Percentiles rank a stretch among this genome's conserved stretches.
Evolutionary conservation across 2,113 vertebrate species (phyloP).

Genomic region (Copsychus sechellarum): DNA sequence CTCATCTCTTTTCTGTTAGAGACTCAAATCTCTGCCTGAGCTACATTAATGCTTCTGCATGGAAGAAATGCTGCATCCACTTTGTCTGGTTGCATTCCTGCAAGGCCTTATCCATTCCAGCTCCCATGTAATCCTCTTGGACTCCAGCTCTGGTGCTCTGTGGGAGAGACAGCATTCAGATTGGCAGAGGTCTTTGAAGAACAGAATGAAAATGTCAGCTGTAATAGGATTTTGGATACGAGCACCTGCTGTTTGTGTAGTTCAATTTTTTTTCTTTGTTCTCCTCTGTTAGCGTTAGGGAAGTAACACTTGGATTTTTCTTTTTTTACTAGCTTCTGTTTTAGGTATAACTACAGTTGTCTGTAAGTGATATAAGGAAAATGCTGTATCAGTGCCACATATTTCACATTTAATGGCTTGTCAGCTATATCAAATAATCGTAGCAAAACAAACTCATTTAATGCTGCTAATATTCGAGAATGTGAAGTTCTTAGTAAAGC

Average conservation of each 20-base stretch:
- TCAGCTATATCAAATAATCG: fast-evolving
- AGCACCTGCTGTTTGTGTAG: neutral
- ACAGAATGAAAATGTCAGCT: neutral
- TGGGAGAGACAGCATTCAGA: neutral
- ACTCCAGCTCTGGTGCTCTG: neutral
- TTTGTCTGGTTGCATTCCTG: neutral
- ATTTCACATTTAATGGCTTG: neutral
- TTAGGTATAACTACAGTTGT: neutral
- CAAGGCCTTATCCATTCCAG: neutral
- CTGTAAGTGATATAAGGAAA: neutral
- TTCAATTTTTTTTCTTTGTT: neutral
- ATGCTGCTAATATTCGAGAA: neutral
- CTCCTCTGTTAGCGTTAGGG: neutral
- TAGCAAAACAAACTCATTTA: neutral
- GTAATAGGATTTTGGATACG: neutral
- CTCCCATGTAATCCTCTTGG: neutral
- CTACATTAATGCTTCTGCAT: neutral
- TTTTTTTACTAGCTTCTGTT: neutral
- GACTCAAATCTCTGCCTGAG: neutral
- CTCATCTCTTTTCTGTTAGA: neutral
- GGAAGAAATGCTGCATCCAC: neutral
- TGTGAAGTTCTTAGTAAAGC: neutral
- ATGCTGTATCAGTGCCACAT: neutral
- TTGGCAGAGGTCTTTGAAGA: constrained; percentile 28
- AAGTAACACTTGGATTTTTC: neutral